phyloP scores from a whole-genome alignment of 2,888 invertebrate species.

The Cryptocheilus praepositus region DNA sequence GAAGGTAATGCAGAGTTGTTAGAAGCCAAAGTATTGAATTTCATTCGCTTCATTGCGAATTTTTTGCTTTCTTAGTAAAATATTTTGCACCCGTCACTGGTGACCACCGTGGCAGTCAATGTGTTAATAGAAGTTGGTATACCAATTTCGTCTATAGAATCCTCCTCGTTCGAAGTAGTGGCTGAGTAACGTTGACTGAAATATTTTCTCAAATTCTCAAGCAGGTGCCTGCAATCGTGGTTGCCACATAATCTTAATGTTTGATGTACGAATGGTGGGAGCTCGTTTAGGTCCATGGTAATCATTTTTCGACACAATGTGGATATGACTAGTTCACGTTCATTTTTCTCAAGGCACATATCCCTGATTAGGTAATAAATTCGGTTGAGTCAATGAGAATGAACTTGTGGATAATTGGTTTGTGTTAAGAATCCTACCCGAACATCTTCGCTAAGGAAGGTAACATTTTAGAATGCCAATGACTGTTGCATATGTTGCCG shows the following conservation, averaged over 20 bases:
- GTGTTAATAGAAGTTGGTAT: conserved; percentile 22
- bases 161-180: conserved; percentile 28
- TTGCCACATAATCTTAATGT: conserved; percentile 78
- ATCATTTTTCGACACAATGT: conserved; percentile 80
- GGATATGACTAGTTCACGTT: conserved; percentile 79
- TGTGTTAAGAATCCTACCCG: conserved; percentile 74
- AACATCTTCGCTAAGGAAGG: conserved; percentile 83
- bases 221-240: conserved; percentile 73
- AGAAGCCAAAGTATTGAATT: no score
- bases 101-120: no score
- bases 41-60: no score
- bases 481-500: conserved; percentile 78
- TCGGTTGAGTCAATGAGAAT: neutral
- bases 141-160: conserved; percentile 62
- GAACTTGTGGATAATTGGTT: conserved; percentile 9
- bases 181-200: conserved; percentile 73
- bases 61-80: no score
- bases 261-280: conserved; percentile 83
- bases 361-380: conserved; percentile 37
- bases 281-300: conserved; percentile 78
- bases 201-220: conserved; percentile 76
- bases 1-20: no score
- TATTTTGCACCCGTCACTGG: no score
- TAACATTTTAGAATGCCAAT: conserved; percentile 79
- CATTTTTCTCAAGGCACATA: conserved; percentile 76